Evolutionary conservation across 2,113 vertebrate genomes (phyloP).

Genomic region (Zapornia atra): DNA sequence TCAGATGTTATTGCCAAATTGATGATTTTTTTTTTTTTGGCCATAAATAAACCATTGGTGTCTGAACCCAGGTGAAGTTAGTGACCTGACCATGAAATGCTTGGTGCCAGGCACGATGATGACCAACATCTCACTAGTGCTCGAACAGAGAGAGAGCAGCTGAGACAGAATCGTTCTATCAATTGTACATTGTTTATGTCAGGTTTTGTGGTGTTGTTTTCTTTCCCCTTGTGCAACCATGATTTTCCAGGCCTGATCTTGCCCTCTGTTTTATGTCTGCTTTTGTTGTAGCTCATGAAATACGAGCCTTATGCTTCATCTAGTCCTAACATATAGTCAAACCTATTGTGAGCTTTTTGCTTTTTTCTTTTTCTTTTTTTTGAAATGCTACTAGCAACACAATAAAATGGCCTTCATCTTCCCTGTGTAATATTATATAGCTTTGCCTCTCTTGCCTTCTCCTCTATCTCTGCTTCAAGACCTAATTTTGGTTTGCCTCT

Average conservation of each 20-base stretch:
- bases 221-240: not conserved
- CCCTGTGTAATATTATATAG: not conserved
- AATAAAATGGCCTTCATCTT: not conserved
- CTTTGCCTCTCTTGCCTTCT: not conserved
- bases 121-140: not conserved
- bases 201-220: not conserved
- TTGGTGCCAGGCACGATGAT: not conserved
- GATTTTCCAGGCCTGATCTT: not conserved
- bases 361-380: not conserved
- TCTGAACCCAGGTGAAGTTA: not conserved
- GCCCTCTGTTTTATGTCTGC: not conserved
- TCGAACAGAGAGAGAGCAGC: not conserved
- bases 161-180: not conserved
- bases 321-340: not conserved
- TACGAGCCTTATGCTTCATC: not conserved
- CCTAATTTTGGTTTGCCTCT: slow-evolving; percentile 10
- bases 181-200: fast-evolving
- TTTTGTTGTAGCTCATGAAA: not conserved
- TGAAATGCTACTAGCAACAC: not conserved
- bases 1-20: not conserved
- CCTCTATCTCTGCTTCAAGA: not conserved
- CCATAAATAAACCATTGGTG: not conserved
- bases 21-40: not conserved
- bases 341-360: not conserved
- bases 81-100: not conserved